These are phyloP conservation scores for Calliopsis andreniformis DNA, from an alignment of 1,140 invertebrate genomes.

Conservation along the genomic window DNA sequence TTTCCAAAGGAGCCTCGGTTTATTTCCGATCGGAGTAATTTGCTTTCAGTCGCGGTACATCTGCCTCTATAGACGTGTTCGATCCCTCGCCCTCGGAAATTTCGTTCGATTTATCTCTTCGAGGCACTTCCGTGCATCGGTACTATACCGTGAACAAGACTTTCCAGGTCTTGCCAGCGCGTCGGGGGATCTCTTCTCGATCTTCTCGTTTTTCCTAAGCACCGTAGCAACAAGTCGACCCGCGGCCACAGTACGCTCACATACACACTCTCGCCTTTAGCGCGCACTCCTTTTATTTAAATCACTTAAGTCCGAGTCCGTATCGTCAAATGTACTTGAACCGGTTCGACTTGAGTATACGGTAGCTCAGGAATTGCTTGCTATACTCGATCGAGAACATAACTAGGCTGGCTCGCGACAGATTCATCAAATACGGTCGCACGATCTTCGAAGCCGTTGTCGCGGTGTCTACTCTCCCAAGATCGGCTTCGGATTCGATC, in stretches of 20 bases:
- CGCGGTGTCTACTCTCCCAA: too few relatives aligned
- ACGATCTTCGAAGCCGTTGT: not conserved
- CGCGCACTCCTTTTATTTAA: constrained; percentile 55
- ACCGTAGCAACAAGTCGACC: constrained; percentile 54
- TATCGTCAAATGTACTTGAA: constrained; percentile 82
- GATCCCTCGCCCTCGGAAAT: constrained; percentile 16
- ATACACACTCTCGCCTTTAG: constrained; percentile 47
- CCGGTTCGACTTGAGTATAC: constrained; percentile 81
- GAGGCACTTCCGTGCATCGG: constrained; percentile 48
- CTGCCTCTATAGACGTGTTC: not conserved
- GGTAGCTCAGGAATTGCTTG: constrained; percentile 81
- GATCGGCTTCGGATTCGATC: not conserved
- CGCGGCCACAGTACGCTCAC: constrained; percentile 41
- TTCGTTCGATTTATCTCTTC: constrained; percentile 39
- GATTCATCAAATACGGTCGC: constrained; percentile 37
- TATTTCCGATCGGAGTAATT: not conserved
- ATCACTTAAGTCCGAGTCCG: constrained; percentile 78
- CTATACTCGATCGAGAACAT: constrained; percentile 82
- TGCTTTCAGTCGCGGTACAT: too few relatives aligned
- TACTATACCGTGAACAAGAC: constrained; percentile 68
- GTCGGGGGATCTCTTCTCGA: not conserved
- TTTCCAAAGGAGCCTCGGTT: not conserved
- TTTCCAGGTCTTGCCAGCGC: constrained; percentile 75
- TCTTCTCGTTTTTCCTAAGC: constrained; percentile 47
- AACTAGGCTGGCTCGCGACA: constrained; percentile 68